phyloP scores from a whole-genome alignment of 2,888 invertebrate species.

The Ophonus ardosiacus region DNA sequence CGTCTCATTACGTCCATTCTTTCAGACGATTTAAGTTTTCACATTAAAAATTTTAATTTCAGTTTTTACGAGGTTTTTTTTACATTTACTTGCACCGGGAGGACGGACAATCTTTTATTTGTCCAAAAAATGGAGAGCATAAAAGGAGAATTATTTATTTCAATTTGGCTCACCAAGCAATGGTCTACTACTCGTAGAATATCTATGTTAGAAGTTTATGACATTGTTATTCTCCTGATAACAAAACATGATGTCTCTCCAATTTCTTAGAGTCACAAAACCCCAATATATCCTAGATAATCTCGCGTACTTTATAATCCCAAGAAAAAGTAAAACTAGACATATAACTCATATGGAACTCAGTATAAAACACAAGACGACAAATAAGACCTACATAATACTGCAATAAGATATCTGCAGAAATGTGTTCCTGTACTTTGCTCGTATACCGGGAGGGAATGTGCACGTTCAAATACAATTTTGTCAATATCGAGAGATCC shows the following conservation, averaged over 20 bases:
- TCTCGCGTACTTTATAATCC: neutral
- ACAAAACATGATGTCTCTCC: neutral
- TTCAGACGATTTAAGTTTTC: neutral
- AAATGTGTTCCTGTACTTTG: no score
- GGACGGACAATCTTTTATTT: neutral
- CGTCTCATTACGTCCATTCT: neutral
- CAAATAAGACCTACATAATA: neutral
- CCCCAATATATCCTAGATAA: neutral
- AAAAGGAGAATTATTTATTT: no score
- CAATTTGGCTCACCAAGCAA: no score
- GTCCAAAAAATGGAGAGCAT: no score
- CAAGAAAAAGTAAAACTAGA: neutral
- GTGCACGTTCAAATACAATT: neutral
- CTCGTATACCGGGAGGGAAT: neutral
- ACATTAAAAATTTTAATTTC: slow-evolving; percentile 20
- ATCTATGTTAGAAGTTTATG: neutral
- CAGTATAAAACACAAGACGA: neutral
- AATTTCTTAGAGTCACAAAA: neutral
- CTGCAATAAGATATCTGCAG: no score
- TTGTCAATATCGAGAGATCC: neutral
- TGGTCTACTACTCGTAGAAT: no score
- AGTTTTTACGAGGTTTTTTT: slow-evolving; percentile 10
- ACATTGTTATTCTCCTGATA: neutral
- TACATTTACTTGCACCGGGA: neutral
- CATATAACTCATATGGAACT: neutral